Conservation (phyloP, 2,113 vertebrate species). For the Elephas maximus region DNA sequence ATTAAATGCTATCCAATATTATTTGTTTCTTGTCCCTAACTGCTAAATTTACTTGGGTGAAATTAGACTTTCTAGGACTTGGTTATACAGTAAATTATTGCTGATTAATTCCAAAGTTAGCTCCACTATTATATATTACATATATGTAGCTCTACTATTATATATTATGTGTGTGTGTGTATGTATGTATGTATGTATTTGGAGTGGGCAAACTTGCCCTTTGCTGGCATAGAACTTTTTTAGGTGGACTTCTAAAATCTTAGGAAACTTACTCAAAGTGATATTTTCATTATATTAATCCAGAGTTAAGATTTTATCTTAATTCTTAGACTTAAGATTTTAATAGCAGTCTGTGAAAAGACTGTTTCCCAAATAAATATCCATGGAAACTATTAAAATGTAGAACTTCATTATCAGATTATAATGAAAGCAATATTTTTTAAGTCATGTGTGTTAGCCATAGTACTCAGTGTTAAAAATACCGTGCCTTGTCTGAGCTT, state of each 20-base stretch:
- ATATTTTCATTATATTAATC: neutral
- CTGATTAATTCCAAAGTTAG: neutral
- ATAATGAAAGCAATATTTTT: neutral
- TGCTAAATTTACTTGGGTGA: neutral
- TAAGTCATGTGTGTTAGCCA: neutral
- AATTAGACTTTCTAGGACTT: neutral
- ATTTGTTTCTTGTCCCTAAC: neutral
- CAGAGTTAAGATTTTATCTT: conserved; percentile 25
- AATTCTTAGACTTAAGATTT: neutral
- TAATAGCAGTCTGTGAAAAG: neutral
- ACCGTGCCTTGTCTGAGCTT: neutral
- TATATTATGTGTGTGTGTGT: neutral
- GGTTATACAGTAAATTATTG: neutral
- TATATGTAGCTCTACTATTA: neutral
- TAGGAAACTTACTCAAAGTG: neutral
- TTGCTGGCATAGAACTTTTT: neutral
- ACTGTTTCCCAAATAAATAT: neutral
- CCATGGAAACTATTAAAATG: neutral
- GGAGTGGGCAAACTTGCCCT: neutral
- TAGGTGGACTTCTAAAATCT: neutral
- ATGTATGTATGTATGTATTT: neutral
- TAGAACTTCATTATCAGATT: neutral
- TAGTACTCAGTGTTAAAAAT: neutral
- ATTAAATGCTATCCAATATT: neutral
- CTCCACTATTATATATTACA: neutral